A percentile compares a stretch with the other conserved stretches of the same genome.
These are phyloP conservation scores for Xestia c-nigrum DNA, from an alignment of 2,888 invertebrate species.

Conservation along the genomic window DNA sequence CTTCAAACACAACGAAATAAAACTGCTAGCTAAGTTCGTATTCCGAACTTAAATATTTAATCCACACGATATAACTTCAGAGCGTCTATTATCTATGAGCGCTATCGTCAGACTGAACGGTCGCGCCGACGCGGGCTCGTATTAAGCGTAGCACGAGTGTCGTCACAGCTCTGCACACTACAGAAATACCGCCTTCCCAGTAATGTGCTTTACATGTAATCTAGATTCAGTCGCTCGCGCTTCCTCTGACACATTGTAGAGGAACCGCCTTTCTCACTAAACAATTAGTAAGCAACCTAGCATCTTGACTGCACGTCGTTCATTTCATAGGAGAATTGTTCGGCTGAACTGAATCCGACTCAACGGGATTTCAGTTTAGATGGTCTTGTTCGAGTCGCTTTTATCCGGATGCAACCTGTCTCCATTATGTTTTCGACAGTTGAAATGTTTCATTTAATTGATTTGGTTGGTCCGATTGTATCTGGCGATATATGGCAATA, in stretches of 20 bases:
- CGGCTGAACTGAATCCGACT: conserved; percentile 27
- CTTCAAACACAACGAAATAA: conserved; percentile 62
- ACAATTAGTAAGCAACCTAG: conserved; percentile 43
- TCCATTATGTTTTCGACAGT: conserved; percentile 28
- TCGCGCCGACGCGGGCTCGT: conserved; percentile 67
- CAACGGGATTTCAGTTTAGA: conserved; percentile 17
- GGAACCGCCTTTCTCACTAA: conserved; percentile 60
- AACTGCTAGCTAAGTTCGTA: conserved; percentile 57
- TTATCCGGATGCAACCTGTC: conserved; percentile 44
- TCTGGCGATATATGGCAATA: conserved; percentile 22
- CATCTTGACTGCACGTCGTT: conserved; percentile 10
- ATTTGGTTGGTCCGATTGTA: conserved; percentile 32
- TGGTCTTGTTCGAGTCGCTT: conserved; percentile 36
- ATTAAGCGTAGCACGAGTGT: conserved; percentile 68
- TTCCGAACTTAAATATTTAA: conserved; percentile 57
- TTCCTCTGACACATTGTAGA: conserved; percentile 66
- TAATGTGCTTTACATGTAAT: conserved; percentile 75
- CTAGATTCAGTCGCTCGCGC: conserved; percentile 68
- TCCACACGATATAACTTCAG: conserved; percentile 64
- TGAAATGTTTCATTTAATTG: conserved; percentile 31
- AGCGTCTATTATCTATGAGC: conserved; percentile 80
- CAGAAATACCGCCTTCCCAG: conserved; percentile 81
- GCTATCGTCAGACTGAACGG: conserved; percentile 84
- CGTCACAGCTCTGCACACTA: conserved; percentile 71
- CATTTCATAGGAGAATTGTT: conserved; percentile 30